Evolutionary conservation across 2,797 vertebrate genomes (phyloP).

Genomic region (Rhodeus uyekii): DNA sequence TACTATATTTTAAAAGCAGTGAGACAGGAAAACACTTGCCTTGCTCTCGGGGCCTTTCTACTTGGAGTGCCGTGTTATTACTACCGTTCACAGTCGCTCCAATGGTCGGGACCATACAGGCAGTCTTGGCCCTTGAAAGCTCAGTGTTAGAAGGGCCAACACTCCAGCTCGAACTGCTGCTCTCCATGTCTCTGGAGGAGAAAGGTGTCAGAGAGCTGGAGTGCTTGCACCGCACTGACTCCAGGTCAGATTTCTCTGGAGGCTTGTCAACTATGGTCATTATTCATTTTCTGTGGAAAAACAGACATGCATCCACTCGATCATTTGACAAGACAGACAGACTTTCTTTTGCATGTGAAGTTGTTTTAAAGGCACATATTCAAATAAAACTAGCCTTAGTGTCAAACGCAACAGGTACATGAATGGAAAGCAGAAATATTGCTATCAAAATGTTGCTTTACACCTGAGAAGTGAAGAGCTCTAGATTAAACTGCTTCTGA

Average conservation of each 20-base stretch:
- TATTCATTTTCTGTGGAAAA: constrained; percentile 87
- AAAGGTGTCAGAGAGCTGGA: constrained; percentile 80
- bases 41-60: constrained; percentile 89
- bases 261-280: constrained; percentile 99
- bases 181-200: constrained; percentile 89
- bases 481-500: not conserved
- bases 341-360: not conserved
- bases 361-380: not conserved
- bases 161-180: constrained; percentile 86
- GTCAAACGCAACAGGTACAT: not conserved
- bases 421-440: not conserved
- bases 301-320: constrained; percentile 25
- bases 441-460: not conserved
- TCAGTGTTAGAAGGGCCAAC: constrained; percentile 82
- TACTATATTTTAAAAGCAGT: not conserved
- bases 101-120: constrained; percentile 84
- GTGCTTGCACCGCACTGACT: constrained; percentile 86
- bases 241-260: constrained; percentile 89
- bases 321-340: not conserved
- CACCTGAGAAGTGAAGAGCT: not conserved
- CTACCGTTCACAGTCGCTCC: constrained; percentile 88
- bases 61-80: constrained; percentile 71
- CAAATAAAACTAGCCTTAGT: not conserved
- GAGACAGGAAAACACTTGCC: constrained; percentile 70
- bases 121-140: constrained; percentile 81